Evolutionary conservation across 2,888 invertebrate genomes (phyloP).

Genomic region (Atethmia centrago): DNA sequence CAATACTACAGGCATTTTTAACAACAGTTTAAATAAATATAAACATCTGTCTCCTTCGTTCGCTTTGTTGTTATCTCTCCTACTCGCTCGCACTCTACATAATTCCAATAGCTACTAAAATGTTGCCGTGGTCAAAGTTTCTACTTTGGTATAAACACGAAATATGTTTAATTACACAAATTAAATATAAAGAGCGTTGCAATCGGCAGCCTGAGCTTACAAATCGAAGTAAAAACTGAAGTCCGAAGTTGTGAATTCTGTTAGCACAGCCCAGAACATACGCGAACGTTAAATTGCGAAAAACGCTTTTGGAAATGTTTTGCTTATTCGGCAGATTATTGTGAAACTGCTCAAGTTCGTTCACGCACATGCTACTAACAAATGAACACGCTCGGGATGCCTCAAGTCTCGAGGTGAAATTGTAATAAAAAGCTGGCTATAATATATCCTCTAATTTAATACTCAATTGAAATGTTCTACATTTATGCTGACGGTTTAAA

Average conservation of each 20-base stretch:
- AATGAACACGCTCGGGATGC: background rate
- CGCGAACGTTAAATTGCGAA: background rate
- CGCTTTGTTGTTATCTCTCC: constrained; percentile 53
- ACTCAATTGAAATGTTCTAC: background rate
- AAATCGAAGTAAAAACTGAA: background rate
- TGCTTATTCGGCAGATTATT: background rate
- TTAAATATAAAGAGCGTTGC: background rate
- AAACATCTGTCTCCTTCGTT: constrained; percentile 43
- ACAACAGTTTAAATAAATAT: constrained; percentile 32
- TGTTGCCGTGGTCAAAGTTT: constrained; percentile 52
- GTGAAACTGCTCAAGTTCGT: background rate
- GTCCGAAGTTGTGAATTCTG: background rate
- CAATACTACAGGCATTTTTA: constrained; percentile 19
- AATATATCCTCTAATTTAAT: background rate
- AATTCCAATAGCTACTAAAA: constrained; percentile 38
- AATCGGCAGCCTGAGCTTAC: no score
- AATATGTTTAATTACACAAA: background rate
- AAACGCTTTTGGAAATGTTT: background rate
- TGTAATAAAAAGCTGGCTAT: background rate
- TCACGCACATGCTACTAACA: background rate
- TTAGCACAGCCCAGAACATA: background rate
- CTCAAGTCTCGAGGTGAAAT: background rate
- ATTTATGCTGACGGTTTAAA: background rate
- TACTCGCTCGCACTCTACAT: constrained; percentile 47
- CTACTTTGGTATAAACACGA: constrained; percentile 41